A percentile compares a stretch with the other conserved stretches of the same genome.
These are phyloP conservation scores for Indicator maculatus DNA, from an alignment of 2,113 vertebrate species.

Conservation along the genomic window DNA sequence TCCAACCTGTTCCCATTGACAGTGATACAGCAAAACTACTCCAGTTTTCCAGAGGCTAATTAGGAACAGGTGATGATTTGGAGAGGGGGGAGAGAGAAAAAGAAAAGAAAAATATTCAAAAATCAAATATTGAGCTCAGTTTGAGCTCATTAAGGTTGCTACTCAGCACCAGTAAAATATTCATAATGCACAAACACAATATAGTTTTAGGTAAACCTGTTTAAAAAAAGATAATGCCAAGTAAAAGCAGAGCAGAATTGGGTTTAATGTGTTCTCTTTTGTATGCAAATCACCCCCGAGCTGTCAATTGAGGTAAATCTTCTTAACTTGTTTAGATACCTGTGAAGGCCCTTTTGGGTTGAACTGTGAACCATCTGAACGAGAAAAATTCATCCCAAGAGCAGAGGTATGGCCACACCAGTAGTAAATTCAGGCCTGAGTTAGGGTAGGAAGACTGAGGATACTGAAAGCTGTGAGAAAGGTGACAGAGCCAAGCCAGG, in stretches of 20 bases:
- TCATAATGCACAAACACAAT: conserved; percentile 62
- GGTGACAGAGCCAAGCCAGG: background rate
- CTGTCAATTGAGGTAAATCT: conserved; percentile 36
- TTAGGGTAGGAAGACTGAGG: background rate
- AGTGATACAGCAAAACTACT: background rate
- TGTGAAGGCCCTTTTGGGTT: background rate
- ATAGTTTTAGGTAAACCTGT: conserved; percentile 44
- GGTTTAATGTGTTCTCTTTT: conserved; percentile 10
- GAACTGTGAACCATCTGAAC: too few relatives aligned
- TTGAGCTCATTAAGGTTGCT: conserved; percentile 67
- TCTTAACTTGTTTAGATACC: conserved; percentile 4
- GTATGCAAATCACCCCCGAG: conserved; percentile 25
- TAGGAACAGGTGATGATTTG: conserved; percentile 70
- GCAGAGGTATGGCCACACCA: background rate
- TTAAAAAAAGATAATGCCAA: conserved; percentile 38
- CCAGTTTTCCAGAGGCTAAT: conserved; percentile 62
- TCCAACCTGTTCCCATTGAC: conserved; percentile 19
- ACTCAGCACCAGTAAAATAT: conserved; percentile 64
- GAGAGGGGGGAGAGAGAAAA: background rate
- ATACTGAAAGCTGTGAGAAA: background rate
- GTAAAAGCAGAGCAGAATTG: conserved; percentile 32
- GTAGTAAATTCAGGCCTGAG: background rate
- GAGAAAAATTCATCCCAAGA: background rate
- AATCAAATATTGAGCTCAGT: conserved; percentile 68
- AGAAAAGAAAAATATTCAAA: background rate